Evolutionary conservation across 2,888 invertebrate species (phyloP), one percentile per base, ranked within the genome.

Genomic region (Actias luna): DNA sequence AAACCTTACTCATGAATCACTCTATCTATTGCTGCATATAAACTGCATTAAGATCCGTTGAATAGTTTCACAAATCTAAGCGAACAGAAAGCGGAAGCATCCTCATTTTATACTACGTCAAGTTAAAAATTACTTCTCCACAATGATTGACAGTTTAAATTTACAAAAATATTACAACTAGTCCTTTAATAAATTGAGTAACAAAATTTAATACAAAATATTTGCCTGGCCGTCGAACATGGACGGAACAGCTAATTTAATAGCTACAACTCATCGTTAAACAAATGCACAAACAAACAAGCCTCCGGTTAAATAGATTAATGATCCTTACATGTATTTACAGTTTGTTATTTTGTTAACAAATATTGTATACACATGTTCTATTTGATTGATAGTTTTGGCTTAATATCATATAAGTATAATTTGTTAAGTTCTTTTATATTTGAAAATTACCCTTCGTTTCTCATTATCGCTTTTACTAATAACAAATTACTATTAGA

Each of bases 261-360:
- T 50, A n/a, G n/a, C n/a, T n/a, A 25, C 22, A 12, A 50, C 22
- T 22, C 46, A 12, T 50, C 46, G 46, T 25, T 36, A 70, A 75
- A 79, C 79, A 80, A 77, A 80, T 80, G 74, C 66, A 83, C 80
- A 81, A 80, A 85, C 82, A 79, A 75, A 85, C 78, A 76, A 74
- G 85, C 85, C 84, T 72, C 85, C 79, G 85, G 84, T 79, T 83
- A 83, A 85, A 76, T 85, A 90, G 88, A 90, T 90, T 88, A 88
- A 91, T 90, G 89, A 83, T 80, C 75, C 72, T 77, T 76, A 75
- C 27, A 80, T 77, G 73, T 79, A 82, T 83, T 79, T 80, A 80
- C 77, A 74, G 77, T 69, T 72, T 79, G 83, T 89, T 89, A 90
- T 90, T 89, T 87, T 82, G 76, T 80, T 88, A 59, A 90, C 87